Evolutionary conservation across 2,113 vertebrate species (phyloP).

Genomic region (human): GRCh38 chr3:60379001-60379500

Average conservation of each 20-base stretch:
- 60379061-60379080: conserved; percentile 43
- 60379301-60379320: conserved; percentile 44
- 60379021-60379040: conserved; percentile 53
- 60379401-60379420: not conserved
- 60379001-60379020: conserved; percentile 17
- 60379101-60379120: conserved; percentile 33
- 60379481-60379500: not conserved
- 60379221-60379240: conserved; percentile 65
- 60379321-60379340: conserved; percentile 53
- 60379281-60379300: conserved; percentile 54
- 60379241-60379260: not conserved
- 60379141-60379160: conserved; percentile 73
- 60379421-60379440: conserved; percentile 35
- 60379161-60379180: conserved; percentile 74
- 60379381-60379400: not conserved
- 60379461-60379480: not conserved
- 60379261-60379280: conserved; percentile 38
- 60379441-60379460: not conserved
- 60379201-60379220: conserved; percentile 44
- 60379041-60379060: conserved; percentile 27
- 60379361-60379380: not conserved
- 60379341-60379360: not conserved
- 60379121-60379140: conserved; percentile 78
- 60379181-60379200: conserved; percentile 66
- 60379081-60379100: conserved; percentile 53